Evolutionary conservation across 2,797 vertebrate species (phyloP), one percentile per base, ranked within the genome.

Genomic region (Sebastes glaucus): DNA sequence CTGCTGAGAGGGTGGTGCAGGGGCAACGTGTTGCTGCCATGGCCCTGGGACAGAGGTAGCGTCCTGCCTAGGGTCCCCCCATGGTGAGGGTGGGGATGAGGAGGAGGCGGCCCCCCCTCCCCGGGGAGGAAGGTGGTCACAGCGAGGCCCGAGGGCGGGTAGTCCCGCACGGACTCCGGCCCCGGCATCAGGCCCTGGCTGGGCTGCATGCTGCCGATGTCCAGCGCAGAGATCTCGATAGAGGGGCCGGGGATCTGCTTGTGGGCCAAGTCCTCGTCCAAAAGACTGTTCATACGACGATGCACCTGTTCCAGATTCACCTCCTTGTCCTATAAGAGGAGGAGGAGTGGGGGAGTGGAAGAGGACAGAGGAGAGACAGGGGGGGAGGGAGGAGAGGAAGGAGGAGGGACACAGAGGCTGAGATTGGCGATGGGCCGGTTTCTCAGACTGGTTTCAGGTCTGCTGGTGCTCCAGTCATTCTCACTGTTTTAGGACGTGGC

Each of bases 241-340:
- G 98, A 98, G 0, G 97, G 97, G 4, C 97, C 96, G 7, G 98
- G 97, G 82, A 99, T 97, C 93, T 99, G 98, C 96, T 99, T 99
- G 95, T 99, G 98, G 60, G 94, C 97, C 94, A 99, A 96, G 90
- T 99, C 98, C 93, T 99, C 98, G 52, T 99, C 98, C 91, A 99
- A 97, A 82, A 99, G 97, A 90, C 98, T 99, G 95, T 98, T 99
- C 95, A 99, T 97, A 88, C 98, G 97, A 25, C 97, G 96, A 28
- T 99, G 98, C 57, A 99, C 98, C 95, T 99, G 98, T 87, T 99
- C 98, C 96, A 99, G 93, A 38, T 99, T 98, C 92, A 99, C 97
- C 94, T 99, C 98, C 94, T 99, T 99, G 96, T 99, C 98, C 98
- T 99, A 85, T n/a, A 90, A 74, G 81, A 87, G 80, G 77, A 86